Conservation (phyloP, 1,140 invertebrate species). For the Dufourea novaeangliae region DNA sequence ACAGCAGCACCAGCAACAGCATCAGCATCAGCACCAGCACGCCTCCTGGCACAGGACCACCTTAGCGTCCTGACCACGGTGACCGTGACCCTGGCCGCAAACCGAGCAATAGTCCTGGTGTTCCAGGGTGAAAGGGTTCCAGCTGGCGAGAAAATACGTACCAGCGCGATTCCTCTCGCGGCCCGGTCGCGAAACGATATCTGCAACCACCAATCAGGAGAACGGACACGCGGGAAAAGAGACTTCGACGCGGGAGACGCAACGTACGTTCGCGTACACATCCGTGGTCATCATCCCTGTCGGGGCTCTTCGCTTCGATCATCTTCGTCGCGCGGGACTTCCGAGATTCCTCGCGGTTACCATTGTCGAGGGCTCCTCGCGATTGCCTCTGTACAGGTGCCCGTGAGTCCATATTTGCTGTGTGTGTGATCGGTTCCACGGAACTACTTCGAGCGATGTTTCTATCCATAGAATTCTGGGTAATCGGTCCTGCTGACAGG, state of each 20-base stretch:
- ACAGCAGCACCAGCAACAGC: constrained; percentile 46
- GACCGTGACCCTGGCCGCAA: constrained; percentile 52
- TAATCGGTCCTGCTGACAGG: too few species aligned
- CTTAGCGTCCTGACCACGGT: constrained; percentile 77
- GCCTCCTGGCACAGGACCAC: constrained; percentile 78
- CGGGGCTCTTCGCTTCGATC: constrained; percentile 16
- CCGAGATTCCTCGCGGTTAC: not conserved
- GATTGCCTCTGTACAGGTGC: not conserved
- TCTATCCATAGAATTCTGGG: too few species aligned
- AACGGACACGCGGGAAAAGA: not conserved
- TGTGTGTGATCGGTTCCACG: not conserved
- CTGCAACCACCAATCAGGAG: not conserved
- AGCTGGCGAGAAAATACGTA: not conserved
- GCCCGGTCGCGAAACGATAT: not conserved
- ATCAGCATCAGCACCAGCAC: constrained; percentile 61
- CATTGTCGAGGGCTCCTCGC: not conserved
- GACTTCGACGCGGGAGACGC: not conserved
- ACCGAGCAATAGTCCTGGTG: constrained; percentile 20
- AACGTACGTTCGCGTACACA: not conserved
- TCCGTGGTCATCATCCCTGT: constrained; percentile 20
- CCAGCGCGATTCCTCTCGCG: not conserved
- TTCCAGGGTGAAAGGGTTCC: not conserved
- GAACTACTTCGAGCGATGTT: not conserved
- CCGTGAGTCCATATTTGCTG: not conserved
- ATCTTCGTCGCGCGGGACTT: not conserved